Evolutionary conservation across 2,888 invertebrate species (phyloP).

Genomic region (Chaitophorus viminalis): DNA sequence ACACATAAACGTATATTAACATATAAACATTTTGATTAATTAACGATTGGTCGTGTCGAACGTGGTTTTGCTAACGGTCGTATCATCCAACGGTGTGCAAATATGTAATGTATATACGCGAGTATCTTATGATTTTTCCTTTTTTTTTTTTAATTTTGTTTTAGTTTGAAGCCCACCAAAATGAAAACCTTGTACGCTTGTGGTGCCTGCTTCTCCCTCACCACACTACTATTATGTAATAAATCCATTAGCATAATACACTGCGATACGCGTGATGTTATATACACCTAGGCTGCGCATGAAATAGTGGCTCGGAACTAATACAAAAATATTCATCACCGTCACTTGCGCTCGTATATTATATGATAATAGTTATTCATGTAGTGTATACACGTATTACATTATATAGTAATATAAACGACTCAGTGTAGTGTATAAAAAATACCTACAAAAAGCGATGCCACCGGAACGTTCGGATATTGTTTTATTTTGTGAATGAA

Average conservation of each 20-base stretch:
- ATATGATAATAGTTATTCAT: neutral
- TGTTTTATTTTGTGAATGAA: conserved; percentile 43
- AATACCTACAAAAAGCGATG: neutral
- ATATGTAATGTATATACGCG: neutral
- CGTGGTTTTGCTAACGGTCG: neutral
- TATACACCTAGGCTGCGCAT: neutral
- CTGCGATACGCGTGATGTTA: neutral
- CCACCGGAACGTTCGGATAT: conserved; percentile 17
- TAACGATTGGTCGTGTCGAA: neutral
- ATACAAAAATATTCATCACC: conserved; percentile 44
- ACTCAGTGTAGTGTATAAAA: neutral
- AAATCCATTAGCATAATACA: conserved; percentile 32
- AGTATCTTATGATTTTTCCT: too few species aligned
- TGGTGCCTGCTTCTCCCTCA: neutral
- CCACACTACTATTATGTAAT: neutral
- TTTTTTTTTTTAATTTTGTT: neutral
- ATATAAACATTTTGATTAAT: neutral
- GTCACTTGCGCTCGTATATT: conserved; percentile 3
- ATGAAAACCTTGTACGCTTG: neutral
- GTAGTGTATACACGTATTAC: neutral
- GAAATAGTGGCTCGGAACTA: neutral
- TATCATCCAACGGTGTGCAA: neutral
- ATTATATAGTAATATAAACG: neutral
- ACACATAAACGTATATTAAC: too few species aligned
- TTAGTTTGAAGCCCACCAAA: conserved; percentile 25